Conservation (phyloP, 1,140 invertebrate species). For the Drosophila punjabiensis region DNA sequence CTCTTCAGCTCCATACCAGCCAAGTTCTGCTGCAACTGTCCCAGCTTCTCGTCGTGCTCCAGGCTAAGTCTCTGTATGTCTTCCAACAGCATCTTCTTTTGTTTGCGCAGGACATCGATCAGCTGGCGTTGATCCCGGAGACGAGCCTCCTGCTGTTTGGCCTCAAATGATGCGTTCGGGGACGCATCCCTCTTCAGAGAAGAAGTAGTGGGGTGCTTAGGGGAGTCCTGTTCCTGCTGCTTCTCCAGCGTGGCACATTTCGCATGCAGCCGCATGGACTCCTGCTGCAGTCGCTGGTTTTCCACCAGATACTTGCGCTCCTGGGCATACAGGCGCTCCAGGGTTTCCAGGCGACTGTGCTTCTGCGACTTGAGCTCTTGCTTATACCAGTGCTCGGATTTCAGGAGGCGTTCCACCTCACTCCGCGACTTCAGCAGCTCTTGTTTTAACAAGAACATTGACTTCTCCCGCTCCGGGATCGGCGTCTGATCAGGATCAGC, state of each 20-base stretch:
- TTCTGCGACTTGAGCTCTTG: slow-evolving; percentile 76
- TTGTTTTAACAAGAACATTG: slow-evolving; percentile 58
- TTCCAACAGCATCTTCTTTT: slow-evolving; percentile 67
- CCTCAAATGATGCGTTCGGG: slow-evolving; percentile 47
- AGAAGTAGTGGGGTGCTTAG: not conserved
- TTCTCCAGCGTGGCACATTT: slow-evolving; percentile 64
- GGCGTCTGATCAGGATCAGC: not conserved
- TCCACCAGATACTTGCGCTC: slow-evolving; percentile 80
- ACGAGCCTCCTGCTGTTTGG: slow-evolving; percentile 63
- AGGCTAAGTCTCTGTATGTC: slow-evolving; percentile 67
- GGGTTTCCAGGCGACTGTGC: slow-evolving; percentile 64
- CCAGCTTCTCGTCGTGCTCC: slow-evolving; percentile 68
- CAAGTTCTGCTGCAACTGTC: slow-evolving; percentile 60
- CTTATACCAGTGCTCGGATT: slow-evolving; percentile 83
- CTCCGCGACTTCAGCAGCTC: slow-evolving; percentile 72
- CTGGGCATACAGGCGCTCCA: slow-evolving; percentile 76
- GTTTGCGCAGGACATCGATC: slow-evolving; percentile 74
- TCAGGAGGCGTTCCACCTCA: slow-evolving; percentile 73
- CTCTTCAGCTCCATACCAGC: slow-evolving; percentile 74
- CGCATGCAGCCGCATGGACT: slow-evolving; percentile 55
- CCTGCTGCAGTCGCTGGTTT: slow-evolving; percentile 75
- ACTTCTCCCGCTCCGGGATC: slow-evolving; percentile 19
- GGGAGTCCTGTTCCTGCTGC: slow-evolving; percentile 23
- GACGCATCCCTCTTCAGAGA: not conserved
- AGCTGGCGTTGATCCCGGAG: slow-evolving; percentile 69